Percentiles rank a stretch among this genome's conserved stretches.
Evolutionary conservation across 2,797 vertebrate species (phyloP).

Genomic region (Uromys caudimaculatus): DNA sequence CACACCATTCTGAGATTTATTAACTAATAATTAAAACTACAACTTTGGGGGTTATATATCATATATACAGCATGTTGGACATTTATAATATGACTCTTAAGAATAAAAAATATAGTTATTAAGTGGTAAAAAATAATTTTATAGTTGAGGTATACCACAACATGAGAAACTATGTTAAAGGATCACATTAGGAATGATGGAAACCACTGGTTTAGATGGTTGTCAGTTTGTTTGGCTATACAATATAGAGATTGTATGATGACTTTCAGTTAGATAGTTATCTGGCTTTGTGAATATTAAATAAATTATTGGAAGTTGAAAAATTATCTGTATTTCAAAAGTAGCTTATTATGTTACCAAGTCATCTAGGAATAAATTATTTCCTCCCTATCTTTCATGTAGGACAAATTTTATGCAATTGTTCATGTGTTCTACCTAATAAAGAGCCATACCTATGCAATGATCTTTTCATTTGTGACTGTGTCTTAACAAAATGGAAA

Average conservation of each 20-base stretch:
- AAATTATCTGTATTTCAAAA: neutral
- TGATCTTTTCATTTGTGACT: neutral
- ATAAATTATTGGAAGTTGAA: neutral
- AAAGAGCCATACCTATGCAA: neutral
- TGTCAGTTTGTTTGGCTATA: neutral
- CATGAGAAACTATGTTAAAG: too few species aligned
- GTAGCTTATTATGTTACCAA: neutral
- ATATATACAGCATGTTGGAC: neutral
- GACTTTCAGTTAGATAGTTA: neutral
- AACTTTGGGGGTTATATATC: neutral
- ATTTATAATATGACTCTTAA: neutral
- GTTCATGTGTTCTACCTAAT: neutral
- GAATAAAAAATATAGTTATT: neutral
- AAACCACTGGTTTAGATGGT: too few species aligned
- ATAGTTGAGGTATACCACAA: neutral
- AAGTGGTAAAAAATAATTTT: neutral
- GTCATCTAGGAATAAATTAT: neutral
- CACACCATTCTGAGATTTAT: too few species aligned
- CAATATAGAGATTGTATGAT: neutral
- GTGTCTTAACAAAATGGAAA: neutral
- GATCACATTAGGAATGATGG: too few species aligned
- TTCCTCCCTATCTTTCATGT: neutral
- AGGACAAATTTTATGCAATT: neutral
- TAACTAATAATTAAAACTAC: too few species aligned
- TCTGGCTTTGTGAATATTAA: conserved; percentile 1